Conservation (phyloP, 2,888 invertebrate species). For the Parnassius smintheus region DNA sequence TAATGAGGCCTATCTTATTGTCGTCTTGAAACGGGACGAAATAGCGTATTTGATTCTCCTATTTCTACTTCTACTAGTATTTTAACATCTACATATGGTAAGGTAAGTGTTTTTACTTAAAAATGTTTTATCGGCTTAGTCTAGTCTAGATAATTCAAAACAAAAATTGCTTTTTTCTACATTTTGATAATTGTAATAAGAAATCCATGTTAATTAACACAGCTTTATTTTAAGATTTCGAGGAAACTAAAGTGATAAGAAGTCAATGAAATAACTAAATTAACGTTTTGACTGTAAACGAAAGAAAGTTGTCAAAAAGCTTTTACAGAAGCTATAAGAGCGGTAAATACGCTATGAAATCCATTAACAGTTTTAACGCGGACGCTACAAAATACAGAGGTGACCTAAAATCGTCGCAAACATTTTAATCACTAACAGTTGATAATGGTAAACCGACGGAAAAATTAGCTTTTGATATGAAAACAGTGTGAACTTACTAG, state of each 20-base stretch:
- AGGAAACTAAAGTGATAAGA: slow-evolving; percentile 1
- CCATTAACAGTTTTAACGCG: slow-evolving; percentile 56
- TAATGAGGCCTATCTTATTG: too few relatives aligned
- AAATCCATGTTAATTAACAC: too few relatives aligned
- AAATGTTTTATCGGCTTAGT: too few relatives aligned
- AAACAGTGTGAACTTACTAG: too few relatives aligned
- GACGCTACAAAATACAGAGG: slow-evolving; percentile 26
- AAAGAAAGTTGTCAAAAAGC: slow-evolving; percentile 70
- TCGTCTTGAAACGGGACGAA: too few relatives aligned
- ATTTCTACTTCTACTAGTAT: too few relatives aligned
- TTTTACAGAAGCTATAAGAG: slow-evolving; percentile 67
- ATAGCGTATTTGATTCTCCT: too few relatives aligned
- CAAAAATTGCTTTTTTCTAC: too few relatives aligned
- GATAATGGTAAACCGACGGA: slow-evolving; percentile 2
- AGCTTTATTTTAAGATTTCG: background rate
- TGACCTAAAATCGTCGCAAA: slow-evolving; percentile 22
- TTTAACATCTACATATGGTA: too few relatives aligned
- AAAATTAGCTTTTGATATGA: background rate
- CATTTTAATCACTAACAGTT: slow-evolving; percentile 10
- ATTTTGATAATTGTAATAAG: too few relatives aligned
- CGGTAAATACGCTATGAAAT: slow-evolving; percentile 57
- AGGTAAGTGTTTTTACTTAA: too few relatives aligned
- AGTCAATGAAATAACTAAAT: background rate
- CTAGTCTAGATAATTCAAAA: too few relatives aligned
- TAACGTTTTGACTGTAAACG: slow-evolving; percentile 4